These are phyloP conservation scores for Apotomis turbidana DNA, from an alignment of 2,888 invertebrate species.

Conservation along the genomic window DNA sequence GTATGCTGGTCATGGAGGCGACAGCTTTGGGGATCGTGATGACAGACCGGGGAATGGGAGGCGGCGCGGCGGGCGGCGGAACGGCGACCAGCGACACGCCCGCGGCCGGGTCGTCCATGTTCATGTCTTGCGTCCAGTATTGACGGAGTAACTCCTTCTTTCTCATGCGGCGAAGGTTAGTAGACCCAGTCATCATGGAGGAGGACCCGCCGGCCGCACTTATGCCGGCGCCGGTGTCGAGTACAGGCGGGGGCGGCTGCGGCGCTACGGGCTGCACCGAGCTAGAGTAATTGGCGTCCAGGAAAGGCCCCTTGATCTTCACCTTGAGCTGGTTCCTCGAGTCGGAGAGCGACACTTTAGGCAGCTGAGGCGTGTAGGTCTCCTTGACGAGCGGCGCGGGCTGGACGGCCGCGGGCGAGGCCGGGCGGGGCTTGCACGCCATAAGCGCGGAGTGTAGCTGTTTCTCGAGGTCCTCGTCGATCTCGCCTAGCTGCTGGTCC, in stretches of 20 bases:
- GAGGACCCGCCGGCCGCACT: slow-evolving; percentile 74
- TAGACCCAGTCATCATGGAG: slow-evolving; percentile 84
- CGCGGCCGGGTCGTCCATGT: slow-evolving; percentile 89
- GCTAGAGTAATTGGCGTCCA: slow-evolving; percentile 89
- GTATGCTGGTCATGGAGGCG: slow-evolving; percentile 94
- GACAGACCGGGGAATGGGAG: slow-evolving; percentile 86
- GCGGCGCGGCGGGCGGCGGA: slow-evolving; percentile 84
- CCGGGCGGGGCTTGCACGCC: slow-evolving; percentile 79
- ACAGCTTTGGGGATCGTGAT: slow-evolving; percentile 95
- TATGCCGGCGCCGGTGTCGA: slow-evolving; percentile 64
- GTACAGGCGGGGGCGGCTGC: slow-evolving; percentile 76
- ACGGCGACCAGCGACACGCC: slow-evolving; percentile 76
- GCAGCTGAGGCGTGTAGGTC: slow-evolving; percentile 62
- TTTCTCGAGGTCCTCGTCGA: slow-evolving; percentile 91
- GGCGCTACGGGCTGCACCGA: slow-evolving; percentile 84
- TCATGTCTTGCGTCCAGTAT: slow-evolving; percentile 92
- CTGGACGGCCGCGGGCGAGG: slow-evolving; percentile 45
- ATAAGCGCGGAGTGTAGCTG: slow-evolving; percentile 88
- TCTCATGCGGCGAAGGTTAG: slow-evolving; percentile 92
- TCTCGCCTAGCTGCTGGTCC: slow-evolving; percentile 88
- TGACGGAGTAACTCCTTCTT: slow-evolving; percentile 94
- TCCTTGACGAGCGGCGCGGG: slow-evolving; percentile 24
- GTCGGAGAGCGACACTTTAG: slow-evolving; percentile 90
- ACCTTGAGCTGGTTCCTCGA: slow-evolving; percentile 94
- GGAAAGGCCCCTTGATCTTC: slow-evolving; percentile 94